Evolutionary conservation across 2,113 vertebrate genomes (phyloP).

Genomic region (Caranx ignobilis): DNA sequence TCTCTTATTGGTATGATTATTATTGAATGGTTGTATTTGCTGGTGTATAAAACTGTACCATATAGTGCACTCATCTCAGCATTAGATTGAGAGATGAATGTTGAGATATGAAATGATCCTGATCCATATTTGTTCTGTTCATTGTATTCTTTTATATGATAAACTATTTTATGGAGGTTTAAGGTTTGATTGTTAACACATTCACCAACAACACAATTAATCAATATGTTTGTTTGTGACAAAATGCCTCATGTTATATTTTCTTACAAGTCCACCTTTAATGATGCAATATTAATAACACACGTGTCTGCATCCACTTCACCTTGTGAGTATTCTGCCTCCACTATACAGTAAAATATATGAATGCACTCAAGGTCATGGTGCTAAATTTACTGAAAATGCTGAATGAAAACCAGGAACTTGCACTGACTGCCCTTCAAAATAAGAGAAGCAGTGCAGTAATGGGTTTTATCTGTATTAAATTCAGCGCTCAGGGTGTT

Average conservation of each 20-base stretch:
- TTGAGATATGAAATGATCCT: neutral
- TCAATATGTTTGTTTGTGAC: too few species aligned
- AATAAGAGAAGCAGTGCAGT: neutral
- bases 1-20: neutral
- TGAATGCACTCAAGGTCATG: neutral
- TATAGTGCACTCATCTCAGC: neutral
- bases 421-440: constrained; percentile 11
- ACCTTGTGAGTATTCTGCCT: neutral
- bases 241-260: neutral
- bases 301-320: neutral
- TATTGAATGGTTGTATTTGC: neutral
- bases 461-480: neutral
- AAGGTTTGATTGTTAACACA: neutral
- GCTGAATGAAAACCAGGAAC: neutral
- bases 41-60: neutral
- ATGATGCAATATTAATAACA: constrained; percentile 7
- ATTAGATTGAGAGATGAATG: neutral
- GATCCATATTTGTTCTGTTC: neutral
- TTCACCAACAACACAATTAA: neutral
- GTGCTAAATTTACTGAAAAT: neutral
- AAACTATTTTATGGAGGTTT: neutral
- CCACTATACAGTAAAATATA: neutral
- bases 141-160: neutral
- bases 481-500: neutral
- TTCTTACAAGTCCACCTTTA: neutral